A percentile compares a stretch with the other conserved stretches of the same genome.
phyloP scores from a whole-genome alignment of 1,140 invertebrate genomes.

The Philotrypesis tridentata region DNA sequence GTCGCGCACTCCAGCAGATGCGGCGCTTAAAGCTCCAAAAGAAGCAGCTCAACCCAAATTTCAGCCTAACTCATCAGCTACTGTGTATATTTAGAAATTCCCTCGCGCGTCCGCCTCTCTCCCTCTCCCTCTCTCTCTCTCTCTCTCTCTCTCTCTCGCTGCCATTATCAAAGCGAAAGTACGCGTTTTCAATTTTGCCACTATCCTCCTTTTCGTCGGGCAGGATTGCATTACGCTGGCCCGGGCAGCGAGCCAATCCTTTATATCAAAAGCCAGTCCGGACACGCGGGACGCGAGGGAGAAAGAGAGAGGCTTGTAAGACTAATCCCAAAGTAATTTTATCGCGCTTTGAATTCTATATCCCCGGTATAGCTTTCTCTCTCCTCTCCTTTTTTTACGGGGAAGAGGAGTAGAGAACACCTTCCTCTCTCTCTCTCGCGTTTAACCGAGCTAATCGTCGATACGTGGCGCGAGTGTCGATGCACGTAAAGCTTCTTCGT shows the following conservation, averaged over 20 bases:
- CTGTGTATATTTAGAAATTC: slow-evolving; percentile 14
- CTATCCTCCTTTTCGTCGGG: not conserved
- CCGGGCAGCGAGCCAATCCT: not conserved
- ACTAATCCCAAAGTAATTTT: not conserved
- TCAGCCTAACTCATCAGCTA: slow-evolving; percentile 29
- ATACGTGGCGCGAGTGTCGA: not conserved
- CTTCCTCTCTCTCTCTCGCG: no score
- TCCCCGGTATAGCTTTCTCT: no score
- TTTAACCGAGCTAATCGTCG: not conserved
- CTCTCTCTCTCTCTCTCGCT: not conserved
- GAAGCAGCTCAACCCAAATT: not conserved
- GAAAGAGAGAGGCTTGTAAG: not conserved
- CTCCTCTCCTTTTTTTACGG: not conserved
- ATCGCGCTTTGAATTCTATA: no score
- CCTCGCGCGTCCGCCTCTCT: not conserved
- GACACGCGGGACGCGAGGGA: no score
- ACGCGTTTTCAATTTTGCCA: not conserved
- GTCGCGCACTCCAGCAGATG: not conserved
- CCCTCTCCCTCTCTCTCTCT: not conserved
- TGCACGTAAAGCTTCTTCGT: not conserved
- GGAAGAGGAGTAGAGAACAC: no score
- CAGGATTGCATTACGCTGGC: not conserved
- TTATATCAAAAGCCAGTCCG: not conserved
- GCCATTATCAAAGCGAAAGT: slow-evolving; percentile 6
- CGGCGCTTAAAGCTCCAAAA: not conserved